phyloP scores from a whole-genome alignment of 2,113 vertebrate genomes.

The Sigmodon hispidus region DNA sequence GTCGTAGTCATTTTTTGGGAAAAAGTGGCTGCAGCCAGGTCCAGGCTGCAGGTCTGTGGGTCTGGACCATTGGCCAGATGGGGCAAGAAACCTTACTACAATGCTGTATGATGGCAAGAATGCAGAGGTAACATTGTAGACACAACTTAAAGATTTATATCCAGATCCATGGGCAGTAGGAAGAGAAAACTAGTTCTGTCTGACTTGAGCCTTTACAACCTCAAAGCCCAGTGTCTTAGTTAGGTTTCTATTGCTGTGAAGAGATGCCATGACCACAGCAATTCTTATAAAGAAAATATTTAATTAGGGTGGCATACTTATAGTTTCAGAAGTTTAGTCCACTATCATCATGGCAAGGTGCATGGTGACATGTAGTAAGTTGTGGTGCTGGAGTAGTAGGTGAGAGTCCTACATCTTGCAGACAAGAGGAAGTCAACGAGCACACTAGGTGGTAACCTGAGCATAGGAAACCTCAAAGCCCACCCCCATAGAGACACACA shows the following conservation, averaged over 20 bases:
- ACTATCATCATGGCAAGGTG: background rate
- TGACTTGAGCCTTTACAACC: background rate
- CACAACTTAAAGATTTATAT: background rate
- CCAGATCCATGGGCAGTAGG: background rate
- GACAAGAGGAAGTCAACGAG: background rate
- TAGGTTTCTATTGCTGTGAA: background rate
- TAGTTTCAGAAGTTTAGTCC: background rate
- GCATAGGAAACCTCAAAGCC: background rate
- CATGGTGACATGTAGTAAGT: background rate
- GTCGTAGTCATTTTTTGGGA: too few relatives aligned
- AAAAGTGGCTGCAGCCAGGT: too few relatives aligned
- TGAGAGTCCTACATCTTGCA: background rate
- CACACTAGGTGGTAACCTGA: background rate
- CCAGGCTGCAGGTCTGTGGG: too few relatives aligned
- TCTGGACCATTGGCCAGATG: too few relatives aligned
- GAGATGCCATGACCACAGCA: background rate
- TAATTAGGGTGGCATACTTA: background rate
- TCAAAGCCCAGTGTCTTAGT: background rate
- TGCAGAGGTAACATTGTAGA: background rate
- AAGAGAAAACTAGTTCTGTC: background rate
- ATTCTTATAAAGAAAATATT: background rate
- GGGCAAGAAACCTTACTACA: too few relatives aligned
- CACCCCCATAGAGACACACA: background rate
- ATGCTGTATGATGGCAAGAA: background rate
- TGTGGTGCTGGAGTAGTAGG: background rate